A percentile compares a stretch with the other conserved stretches of the same genome.
Evolutionary conservation across 1,140 invertebrate species (phyloP).

Genomic region (Halictus rubicundus): DNA sequence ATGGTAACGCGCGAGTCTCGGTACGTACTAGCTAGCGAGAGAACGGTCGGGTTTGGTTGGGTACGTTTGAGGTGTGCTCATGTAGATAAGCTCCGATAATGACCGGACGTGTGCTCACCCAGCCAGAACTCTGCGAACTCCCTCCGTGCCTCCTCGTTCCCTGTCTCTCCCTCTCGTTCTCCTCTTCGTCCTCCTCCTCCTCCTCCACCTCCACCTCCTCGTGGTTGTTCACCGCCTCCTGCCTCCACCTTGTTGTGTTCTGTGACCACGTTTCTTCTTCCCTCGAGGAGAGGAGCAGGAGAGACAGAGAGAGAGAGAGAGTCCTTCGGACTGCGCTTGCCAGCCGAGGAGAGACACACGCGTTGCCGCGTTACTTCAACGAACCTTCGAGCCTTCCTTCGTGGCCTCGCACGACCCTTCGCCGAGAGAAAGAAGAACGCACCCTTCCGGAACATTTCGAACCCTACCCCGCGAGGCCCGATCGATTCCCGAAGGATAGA

Average conservation of each 20-base stretch:
- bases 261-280: conserved; percentile 49
- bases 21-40: conserved; percentile 28
- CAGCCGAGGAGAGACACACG: conserved; percentile 42
- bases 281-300: conserved; percentile 27
- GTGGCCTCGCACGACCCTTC: not conserved
- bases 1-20: conserved; percentile 53
- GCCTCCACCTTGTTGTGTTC: conserved; percentile 42
- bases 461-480: not conserved
- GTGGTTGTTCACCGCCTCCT: conserved; percentile 12
- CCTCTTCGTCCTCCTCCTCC: conserved; percentile 33
- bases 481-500: not conserved
- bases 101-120: conserved; percentile 81
- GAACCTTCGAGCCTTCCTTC: not conserved
- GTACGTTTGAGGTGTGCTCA: conserved; percentile 80
- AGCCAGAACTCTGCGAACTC: conserved; percentile 80
- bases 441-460: not conserved
- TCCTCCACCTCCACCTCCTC: conserved; percentile 21
- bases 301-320: not conserved
- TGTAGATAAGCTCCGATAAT: conserved; percentile 82
- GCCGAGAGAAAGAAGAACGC: conserved; percentile 16
- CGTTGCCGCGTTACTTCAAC: conserved; percentile 29
- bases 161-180: conserved; percentile 30
- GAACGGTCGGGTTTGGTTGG: conserved; percentile 70
- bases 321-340: conserved; percentile 54
- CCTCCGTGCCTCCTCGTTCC: conserved; percentile 67